A percentile compares a stretch with the other conserved stretches of the same genome.
Evolutionary conservation across 2,797 vertebrate species (phyloP).

Genomic region (Sebastes diaconus): DNA sequence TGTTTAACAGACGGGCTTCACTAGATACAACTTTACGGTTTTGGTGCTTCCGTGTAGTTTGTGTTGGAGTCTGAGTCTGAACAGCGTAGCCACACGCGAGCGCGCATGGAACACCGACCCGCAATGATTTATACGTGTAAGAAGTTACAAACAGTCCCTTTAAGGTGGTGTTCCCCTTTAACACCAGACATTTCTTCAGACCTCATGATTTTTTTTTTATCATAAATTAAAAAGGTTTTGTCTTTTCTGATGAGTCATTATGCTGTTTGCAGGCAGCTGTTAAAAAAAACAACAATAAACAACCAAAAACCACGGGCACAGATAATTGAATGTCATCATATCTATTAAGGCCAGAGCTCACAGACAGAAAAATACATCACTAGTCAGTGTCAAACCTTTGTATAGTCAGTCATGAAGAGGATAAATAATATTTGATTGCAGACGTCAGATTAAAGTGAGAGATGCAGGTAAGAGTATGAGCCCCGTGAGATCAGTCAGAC

Average conservation of each 20-base stretch:
- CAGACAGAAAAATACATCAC: conserved; percentile 7
- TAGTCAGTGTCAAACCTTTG: background rate
- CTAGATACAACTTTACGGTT: too few relatives aligned
- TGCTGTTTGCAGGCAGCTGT: background rate
- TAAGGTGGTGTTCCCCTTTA: too few relatives aligned
- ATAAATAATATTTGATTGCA: background rate
- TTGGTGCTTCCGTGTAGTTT: too few relatives aligned
- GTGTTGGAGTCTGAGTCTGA: too few relatives aligned
- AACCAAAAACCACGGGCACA: background rate
- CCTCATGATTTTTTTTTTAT: background rate
- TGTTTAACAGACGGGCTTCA: too few relatives aligned
- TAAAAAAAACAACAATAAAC: background rate
- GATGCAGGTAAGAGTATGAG: background rate
- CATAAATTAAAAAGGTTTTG: too few relatives aligned
- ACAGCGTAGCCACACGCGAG: too few relatives aligned
- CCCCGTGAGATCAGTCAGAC: background rate
- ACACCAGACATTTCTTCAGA: too few relatives aligned
- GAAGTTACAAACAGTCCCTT: too few relatives aligned
- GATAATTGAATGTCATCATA: background rate
- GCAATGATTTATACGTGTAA: too few relatives aligned
- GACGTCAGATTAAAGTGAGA: background rate
- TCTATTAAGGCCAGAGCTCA: conserved; percentile 45
- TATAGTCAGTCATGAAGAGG: background rate
- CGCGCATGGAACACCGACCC: fast-evolving
- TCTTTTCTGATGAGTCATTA: background rate